Evolutionary conservation across 2,113 vertebrate species (phyloP).

Genomic region (Irena cyanogastra): DNA sequence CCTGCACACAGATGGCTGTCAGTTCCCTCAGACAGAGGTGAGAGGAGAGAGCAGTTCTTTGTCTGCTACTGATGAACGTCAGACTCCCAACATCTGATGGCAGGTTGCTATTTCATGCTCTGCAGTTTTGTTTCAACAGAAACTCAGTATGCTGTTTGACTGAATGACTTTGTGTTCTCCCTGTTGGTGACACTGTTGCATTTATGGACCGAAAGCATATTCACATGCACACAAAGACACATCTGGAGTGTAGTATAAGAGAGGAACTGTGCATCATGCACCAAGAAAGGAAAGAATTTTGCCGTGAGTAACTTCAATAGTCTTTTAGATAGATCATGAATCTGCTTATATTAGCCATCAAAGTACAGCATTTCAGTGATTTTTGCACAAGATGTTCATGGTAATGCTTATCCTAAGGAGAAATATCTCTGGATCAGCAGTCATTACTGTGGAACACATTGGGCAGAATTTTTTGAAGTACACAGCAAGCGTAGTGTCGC

Average conservation of each 20-base stretch:
- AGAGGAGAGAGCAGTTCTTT: slow-evolving; percentile 30
- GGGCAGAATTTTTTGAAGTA: not conserved
- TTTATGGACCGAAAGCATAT: slow-evolving; percentile 30
- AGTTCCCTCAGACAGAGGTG: not conserved
- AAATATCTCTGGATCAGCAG: not conserved
- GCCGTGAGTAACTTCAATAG: not conserved
- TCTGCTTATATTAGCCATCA: not conserved
- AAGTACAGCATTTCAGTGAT: not conserved
- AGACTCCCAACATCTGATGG: slow-evolving; percentile 28
- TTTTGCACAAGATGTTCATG: not conserved
- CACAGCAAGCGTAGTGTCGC: not conserved
- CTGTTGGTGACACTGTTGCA: not conserved
- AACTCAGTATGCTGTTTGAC: slow-evolving; percentile 41
- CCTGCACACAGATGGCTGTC: slow-evolving; percentile 21
- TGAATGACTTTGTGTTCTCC: slow-evolving; percentile 24
- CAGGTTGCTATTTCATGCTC: slow-evolving; percentile 69
- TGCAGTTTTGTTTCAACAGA: slow-evolving; percentile 59
- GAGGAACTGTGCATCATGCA: not conserved
- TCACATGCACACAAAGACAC: not conserved
- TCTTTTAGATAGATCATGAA: not conserved
- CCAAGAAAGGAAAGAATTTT: not conserved
- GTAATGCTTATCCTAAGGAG: not conserved
- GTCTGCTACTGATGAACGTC: slow-evolving; percentile 24
- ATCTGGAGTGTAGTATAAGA: not conserved
- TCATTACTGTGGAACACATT: not conserved